phyloP scores from a whole-genome alignment of 2,113 vertebrate species.

The Carollia perspicillata region DNA sequence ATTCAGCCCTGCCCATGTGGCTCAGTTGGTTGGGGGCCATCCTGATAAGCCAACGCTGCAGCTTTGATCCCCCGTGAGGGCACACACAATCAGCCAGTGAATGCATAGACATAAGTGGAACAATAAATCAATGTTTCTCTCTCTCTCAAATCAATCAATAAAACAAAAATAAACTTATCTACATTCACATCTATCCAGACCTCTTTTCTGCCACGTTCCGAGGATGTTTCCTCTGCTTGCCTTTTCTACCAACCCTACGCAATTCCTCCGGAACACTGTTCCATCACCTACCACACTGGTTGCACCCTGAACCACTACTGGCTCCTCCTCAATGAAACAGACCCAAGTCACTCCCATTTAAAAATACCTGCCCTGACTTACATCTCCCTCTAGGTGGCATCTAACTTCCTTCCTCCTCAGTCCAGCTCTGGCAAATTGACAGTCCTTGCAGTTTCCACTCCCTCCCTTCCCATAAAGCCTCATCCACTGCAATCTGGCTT shows the following conservation, averaged over 20 bases:
- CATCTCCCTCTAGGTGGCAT: constrained; percentile 48
- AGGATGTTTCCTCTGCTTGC: not conserved
- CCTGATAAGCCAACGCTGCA: too few species aligned
- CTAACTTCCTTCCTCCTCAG: not conserved
- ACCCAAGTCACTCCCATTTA: not conserved
- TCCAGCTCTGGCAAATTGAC: not conserved
- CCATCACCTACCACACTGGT: not conserved
- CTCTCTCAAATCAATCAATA: too few species aligned
- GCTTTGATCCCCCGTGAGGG: too few species aligned
- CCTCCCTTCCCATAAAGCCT: constrained; percentile 54
- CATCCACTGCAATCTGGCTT: constrained; percentile 57
- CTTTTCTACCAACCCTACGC: not conserved
- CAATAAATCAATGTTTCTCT: too few species aligned
- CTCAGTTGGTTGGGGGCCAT: too few species aligned
- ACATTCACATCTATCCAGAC: not conserved
- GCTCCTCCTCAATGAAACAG: not conserved
- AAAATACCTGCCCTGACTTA: not conserved
- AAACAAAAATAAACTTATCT: not conserved
- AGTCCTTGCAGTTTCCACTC: not conserved
- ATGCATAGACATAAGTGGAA: too few species aligned
- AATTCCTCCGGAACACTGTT: not conserved
- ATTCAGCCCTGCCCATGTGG: too few species aligned
- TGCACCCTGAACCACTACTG: not conserved
- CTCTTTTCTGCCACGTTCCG: not conserved
- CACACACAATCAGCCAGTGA: too few species aligned